Conservation (phyloP, 2,888 invertebrate genomes). For the Maniola hyperantus region DNA sequence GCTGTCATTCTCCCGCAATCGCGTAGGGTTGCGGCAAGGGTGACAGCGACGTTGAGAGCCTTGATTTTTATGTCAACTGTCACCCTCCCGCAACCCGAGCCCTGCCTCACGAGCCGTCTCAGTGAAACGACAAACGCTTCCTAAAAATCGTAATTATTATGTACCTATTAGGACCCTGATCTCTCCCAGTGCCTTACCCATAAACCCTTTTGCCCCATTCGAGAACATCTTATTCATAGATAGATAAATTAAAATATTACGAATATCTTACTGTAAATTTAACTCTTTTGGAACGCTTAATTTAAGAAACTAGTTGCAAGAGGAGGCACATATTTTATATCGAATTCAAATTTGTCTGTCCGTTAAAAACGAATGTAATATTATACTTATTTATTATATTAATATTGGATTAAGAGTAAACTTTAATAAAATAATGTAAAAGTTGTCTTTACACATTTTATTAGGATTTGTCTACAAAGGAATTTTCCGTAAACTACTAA, state of each 20-base stretch:
- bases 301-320: not conserved
- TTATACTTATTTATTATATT: conserved; percentile 23
- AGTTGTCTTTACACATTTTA: conserved; percentile 68
- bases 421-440: conserved; percentile 64
- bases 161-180: conserved; percentile 21
- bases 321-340: conserved; percentile 10
- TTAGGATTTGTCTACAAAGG: conserved; percentile 58
- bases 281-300: not conserved
- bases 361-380: conserved; percentile 37
- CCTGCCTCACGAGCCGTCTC: too few relatives aligned
- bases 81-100: too few relatives aligned
- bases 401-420: conserved; percentile 40
- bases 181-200: conserved; percentile 51
- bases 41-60: too few relatives aligned
- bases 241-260: conserved; percentile 4
- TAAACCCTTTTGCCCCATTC: not conserved
- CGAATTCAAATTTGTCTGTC: conserved; percentile 44
- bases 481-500: conserved; percentile 65
- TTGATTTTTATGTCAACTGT: too few relatives aligned
- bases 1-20: too few relatives aligned
- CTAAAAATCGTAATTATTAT: not conserved
- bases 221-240: not conserved
- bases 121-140: too few relatives aligned
- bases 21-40: too few relatives aligned
- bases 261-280: not conserved